A percentile compares a stretch with the other conserved stretches of the same genome.
phyloP scores from a whole-genome alignment of 2,797 vertebrate genomes.

The Taeniopygia guttata region DNA sequence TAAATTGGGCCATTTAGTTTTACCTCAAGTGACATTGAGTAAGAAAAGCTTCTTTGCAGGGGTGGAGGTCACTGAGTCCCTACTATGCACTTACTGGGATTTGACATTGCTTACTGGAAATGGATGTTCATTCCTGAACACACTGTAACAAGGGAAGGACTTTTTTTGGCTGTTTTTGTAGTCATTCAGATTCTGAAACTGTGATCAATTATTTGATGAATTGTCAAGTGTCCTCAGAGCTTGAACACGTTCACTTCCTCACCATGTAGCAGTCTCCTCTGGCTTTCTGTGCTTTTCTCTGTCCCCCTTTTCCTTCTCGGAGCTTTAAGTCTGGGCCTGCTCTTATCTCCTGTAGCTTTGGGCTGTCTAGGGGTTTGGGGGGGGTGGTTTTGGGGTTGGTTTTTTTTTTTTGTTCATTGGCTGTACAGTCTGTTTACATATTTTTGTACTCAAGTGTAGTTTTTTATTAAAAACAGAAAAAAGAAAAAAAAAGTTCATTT shows the following conservation, averaged over 20 bases:
- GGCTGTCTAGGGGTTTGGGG: constrained; percentile 51
- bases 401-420: constrained; percentile 58
- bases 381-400: not conserved
- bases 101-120: constrained; percentile 67
- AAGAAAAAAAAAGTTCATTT: constrained; percentile 55
- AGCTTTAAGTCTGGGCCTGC: constrained; percentile 63
- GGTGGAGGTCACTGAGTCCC: constrained; percentile 64
- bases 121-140: constrained; percentile 44
- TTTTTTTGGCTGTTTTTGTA: constrained; percentile 49
- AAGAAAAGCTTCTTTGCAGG: constrained; percentile 48
- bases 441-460: constrained; percentile 83
- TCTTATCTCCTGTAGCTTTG: constrained; percentile 60
- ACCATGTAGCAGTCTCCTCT: constrained; percentile 47
- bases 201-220: constrained; percentile 70
- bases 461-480: constrained; percentile 76
- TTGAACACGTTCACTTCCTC: constrained; percentile 51
- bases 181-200: constrained; percentile 73
- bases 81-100: constrained; percentile 75
- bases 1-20: constrained; percentile 38
- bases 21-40: constrained; percentile 69
- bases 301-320: constrained; percentile 7
- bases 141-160: constrained; percentile 69
- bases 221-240: constrained; percentile 68
- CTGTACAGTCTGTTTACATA: constrained; percentile 81
- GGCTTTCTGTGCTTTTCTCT: constrained; percentile 16